Conservation (phyloP, 2,888 invertebrate genomes). For the Zootermopsis nevadensis region DNA sequence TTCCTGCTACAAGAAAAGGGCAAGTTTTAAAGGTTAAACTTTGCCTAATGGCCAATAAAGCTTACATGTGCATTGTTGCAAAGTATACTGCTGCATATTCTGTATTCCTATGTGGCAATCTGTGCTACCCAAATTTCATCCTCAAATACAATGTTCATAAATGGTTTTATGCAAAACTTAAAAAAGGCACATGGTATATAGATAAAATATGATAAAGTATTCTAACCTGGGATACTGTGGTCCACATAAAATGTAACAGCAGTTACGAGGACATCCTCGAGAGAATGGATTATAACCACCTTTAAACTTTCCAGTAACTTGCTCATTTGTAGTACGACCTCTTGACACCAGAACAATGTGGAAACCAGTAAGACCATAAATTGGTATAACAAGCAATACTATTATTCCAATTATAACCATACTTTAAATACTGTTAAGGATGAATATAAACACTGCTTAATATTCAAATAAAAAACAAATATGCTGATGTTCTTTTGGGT, state of each 20-base stretch:
- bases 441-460: background rate
- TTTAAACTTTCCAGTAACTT: constrained; percentile 99
- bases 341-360: constrained; percentile 96
- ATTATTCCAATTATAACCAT: constrained; percentile 93
- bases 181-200: no score
- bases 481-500: background rate
- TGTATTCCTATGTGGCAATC: no score
- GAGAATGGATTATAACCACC: constrained; percentile 99
- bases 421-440: constrained; percentile 66
- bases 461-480: background rate
- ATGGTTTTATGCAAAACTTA: no score
- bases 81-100: no score
- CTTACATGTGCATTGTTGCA: no score
- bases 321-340: constrained; percentile 99
- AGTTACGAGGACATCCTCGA: constrained; percentile 93
- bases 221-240: constrained; percentile 96
- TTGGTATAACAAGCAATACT: constrained; percentile 92
- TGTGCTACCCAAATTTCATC: no score
- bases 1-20: no score
- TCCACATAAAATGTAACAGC: constrained; percentile 94
- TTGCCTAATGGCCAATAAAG: no score
- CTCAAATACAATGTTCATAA: no score
- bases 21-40: no score
- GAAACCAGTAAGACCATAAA: constrained; percentile 97
- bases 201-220: no score